These are phyloP conservation scores for Pogonognathellus flavescens DNA, from an alignment of 1,140 invertebrate genomes.

Conservation along the genomic window DNA sequence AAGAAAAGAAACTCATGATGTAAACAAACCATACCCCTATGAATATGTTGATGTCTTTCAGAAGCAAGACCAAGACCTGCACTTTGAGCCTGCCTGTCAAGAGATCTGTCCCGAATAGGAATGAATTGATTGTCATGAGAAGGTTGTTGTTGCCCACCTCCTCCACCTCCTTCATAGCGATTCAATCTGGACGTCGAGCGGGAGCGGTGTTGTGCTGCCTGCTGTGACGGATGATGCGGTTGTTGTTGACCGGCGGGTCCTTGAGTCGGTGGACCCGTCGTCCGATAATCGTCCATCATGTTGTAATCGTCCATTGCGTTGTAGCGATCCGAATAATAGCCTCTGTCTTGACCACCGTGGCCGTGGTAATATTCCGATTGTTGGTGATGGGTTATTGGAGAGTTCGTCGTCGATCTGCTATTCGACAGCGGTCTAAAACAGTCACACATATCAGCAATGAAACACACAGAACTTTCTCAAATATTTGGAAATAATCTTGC, in stretches of 20 bases:
- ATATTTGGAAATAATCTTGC: too few relatives aligned
- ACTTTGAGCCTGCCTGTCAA: conserved; percentile 53
- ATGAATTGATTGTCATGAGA: conserved; percentile 58
- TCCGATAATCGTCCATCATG: conserved; percentile 33
- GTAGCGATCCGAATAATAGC: conserved; percentile 58
- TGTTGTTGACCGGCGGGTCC: conserved; percentile 6
- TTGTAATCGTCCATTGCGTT: conserved; percentile 58
- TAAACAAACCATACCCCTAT: conserved; percentile 45
- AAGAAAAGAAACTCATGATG: conserved; percentile 19
- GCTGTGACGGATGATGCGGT: conserved; percentile 18
- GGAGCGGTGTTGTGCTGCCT: conserved; percentile 51
- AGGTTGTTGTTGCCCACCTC: conserved; percentile 37
- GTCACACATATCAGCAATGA: background rate
- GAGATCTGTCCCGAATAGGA: conserved; percentile 59
- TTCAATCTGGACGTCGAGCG: conserved; percentile 63
- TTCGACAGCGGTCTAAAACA: conserved; percentile 47
- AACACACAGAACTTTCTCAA: too few relatives aligned
- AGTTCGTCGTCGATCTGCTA: conserved; percentile 60
- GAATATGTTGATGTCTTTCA: conserved; percentile 34
- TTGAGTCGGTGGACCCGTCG: background rate
- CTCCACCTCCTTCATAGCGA: conserved; percentile 54
- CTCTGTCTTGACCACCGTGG: conserved; percentile 11
- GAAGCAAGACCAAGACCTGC: conserved; percentile 40
- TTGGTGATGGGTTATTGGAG: conserved; percentile 54
- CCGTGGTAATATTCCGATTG: conserved; percentile 28